A percentile compares a stretch with the other conserved stretches of the same genome.
These are phyloP conservation scores for Petrolisthes cinctipes DNA, from an alignment of 2,888 invertebrate genomes.

Conservation along the genomic window DNA sequence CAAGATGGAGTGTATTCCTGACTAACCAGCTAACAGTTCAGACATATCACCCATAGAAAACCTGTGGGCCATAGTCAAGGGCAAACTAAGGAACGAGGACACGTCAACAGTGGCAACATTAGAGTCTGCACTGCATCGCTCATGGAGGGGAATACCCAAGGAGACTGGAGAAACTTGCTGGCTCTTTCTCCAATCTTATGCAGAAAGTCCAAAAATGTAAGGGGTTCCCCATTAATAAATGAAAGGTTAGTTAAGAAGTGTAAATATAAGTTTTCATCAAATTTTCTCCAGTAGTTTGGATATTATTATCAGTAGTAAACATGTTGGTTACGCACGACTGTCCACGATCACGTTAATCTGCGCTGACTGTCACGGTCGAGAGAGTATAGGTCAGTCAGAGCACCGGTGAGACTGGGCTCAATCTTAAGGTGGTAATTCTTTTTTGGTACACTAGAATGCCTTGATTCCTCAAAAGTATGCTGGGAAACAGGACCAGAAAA, in stretches of 20 bases:
- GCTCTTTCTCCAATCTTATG: not conserved
- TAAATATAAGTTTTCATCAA: not conserved
- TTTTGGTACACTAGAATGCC: no score
- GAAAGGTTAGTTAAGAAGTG: not conserved
- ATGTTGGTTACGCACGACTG: no score
- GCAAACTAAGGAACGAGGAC: not conserved
- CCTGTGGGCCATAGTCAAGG: not conserved
- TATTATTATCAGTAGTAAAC: not conserved
- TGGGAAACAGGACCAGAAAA: no score
- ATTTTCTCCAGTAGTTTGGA: not conserved
- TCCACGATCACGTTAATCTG: no score
- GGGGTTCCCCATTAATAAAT: not conserved
- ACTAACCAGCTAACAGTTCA: no score
- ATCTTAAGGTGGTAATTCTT: no score
- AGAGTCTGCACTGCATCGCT: not conserved
- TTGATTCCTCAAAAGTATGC: no score
- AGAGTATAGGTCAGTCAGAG: no score
- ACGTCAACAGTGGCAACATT: conserved; percentile 1
- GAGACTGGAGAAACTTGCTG: not conserved
- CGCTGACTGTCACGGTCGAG: no score
- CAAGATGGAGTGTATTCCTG: no score
- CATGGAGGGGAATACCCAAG: not conserved
- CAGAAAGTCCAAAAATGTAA: not conserved
- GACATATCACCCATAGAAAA: no score
- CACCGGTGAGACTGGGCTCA: no score